Evolutionary conservation across 2,888 invertebrate genomes (phyloP).

Genomic region (Gisinianus flammeolus): DNA sequence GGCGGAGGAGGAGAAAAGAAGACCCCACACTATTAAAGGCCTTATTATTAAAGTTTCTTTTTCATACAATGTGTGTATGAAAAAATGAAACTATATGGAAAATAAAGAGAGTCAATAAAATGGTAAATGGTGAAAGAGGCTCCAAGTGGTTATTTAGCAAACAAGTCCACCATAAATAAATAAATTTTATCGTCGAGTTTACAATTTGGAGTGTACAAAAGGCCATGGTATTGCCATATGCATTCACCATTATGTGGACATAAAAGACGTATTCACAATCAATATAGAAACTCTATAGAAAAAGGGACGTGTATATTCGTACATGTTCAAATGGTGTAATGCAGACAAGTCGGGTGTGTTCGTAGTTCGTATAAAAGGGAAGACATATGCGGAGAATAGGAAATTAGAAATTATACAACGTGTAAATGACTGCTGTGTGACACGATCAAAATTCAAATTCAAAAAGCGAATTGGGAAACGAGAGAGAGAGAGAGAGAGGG

Average conservation of each 20-base stretch:
- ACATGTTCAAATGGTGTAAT: too few species aligned
- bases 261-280: too few species aligned
- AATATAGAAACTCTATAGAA: too few species aligned
- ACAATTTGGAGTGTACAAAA: too few species aligned
- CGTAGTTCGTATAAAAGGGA: background rate
- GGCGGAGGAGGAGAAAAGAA: background rate
- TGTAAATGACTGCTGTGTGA: background rate
- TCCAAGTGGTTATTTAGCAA: conserved; percentile 9
- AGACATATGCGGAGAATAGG: background rate
- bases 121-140: too few species aligned
- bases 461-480: background rate
- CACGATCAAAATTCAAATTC: conserved; percentile 3
- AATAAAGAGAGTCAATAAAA: too few species aligned
- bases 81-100: too few species aligned
- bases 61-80: background rate
- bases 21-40: background rate
- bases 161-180: conserved; percentile 22
- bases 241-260: too few species aligned
- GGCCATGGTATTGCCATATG: too few species aligned
- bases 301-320: too few species aligned
- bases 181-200: background rate
- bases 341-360: background rate
- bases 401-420: background rate
- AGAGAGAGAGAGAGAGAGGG: background rate
- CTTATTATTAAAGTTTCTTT: too few species aligned